A percentile compares a stretch with the other conserved stretches of the same genome.
Conservation (phyloP, 2,888 invertebrate genomes). For the Tyria jacobaeae region DNA sequence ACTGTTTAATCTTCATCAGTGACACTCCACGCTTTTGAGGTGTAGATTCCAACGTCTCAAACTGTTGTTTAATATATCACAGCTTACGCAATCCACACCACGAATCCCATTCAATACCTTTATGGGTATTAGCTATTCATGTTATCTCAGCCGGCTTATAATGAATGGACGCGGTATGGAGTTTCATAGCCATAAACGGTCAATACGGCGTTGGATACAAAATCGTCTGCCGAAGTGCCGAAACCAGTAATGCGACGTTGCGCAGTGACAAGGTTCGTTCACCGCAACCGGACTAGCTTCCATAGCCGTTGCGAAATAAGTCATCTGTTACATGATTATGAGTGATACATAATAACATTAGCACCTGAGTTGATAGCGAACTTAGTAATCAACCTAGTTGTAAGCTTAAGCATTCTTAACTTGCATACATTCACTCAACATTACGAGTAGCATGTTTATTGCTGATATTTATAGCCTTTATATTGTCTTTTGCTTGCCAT, state of each 20-base stretch:
- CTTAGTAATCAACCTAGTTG: background rate
- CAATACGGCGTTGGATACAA: conserved; percentile 66
- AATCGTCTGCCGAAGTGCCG: conserved; percentile 73
- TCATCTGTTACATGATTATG: conserved; percentile 69
- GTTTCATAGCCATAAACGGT: conserved; percentile 75
- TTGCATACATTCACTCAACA: background rate
- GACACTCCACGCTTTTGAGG: conserved; percentile 26
- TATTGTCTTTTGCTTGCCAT: background rate
- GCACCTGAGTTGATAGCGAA: background rate
- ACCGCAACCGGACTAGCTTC: conserved; percentile 71
- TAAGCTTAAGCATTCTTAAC: no score
- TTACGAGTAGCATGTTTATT: background rate
- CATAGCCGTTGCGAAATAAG: conserved; percentile 65
- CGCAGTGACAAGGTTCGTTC: conserved; percentile 82
- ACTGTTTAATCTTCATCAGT: conserved; percentile 28
- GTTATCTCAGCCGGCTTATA: conserved; percentile 48
- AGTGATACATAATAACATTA: conserved; percentile 47
- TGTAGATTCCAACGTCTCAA: conserved; percentile 31
- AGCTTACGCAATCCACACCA: conserved; percentile 37
- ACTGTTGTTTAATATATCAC: conserved; percentile 37
- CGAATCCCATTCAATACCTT: conserved; percentile 42
- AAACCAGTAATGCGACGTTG: conserved; percentile 77
- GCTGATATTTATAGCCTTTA: background rate
- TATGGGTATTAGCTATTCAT: conserved; percentile 39
- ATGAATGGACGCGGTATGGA: conserved; percentile 62